Percentiles rank a stretch among this genome's conserved stretches.
Evolutionary conservation across 2,113 vertebrate genomes (phyloP).

Genomic region (Apteryx mantelli): DNA sequence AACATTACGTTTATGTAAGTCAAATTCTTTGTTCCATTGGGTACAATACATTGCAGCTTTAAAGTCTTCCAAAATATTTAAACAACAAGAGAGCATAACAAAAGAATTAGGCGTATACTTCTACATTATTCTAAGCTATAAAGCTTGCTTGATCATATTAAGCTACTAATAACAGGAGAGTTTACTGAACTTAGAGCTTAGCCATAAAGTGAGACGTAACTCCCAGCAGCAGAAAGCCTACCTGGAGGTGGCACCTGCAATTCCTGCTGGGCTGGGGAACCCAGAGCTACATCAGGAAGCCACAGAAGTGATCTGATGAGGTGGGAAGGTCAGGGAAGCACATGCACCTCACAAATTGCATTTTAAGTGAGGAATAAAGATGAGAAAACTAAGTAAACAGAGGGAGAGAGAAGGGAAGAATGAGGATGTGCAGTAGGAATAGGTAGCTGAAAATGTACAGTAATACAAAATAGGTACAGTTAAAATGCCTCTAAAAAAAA

Average conservation of each 20-base stretch:
- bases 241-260: not conserved
- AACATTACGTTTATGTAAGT: not conserved
- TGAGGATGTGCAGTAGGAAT: not conserved
- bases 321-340: not conserved
- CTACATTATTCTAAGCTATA: not conserved
- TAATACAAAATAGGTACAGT: not conserved
- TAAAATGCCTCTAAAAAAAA: not conserved
- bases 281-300: not conserved
- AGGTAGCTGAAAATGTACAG: not conserved
- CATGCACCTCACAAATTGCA: fast-evolving
- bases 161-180: not conserved
- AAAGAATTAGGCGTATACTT: not conserved
- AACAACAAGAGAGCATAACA: not conserved
- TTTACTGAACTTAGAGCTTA: not conserved
- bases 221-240: not conserved
- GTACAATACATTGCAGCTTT: not conserved
- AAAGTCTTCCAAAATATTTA: not conserved
- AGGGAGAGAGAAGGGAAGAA: not conserved
- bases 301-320: not conserved
- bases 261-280: not conserved
- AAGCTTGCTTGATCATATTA: not conserved
- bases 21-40: not conserved
- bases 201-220: not conserved
- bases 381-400: not conserved
- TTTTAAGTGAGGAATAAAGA: not conserved